phyloP scores from a whole-genome alignment of 1,140 invertebrate species.

The Monochamus saltuarius region DNA sequence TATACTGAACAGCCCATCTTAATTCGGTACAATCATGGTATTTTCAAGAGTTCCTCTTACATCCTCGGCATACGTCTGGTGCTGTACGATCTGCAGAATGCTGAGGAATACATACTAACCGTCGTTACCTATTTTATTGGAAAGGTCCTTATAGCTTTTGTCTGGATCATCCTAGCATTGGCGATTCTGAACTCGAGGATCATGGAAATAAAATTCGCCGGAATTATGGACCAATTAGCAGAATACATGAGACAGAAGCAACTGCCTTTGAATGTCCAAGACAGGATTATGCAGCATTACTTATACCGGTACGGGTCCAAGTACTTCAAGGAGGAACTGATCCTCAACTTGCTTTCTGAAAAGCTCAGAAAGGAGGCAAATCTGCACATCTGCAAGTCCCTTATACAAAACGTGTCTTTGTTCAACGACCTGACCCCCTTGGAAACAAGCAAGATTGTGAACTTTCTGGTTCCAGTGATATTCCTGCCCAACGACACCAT shows the following conservation, averaged over 20 bases:
- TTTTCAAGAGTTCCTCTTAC: not conserved
- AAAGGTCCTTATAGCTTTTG: slow-evolving; percentile 2
- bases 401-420: slow-evolving; percentile 28
- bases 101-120: not conserved
- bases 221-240: slow-evolving; percentile 33
- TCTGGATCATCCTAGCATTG: slow-evolving; percentile 6
- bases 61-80: not conserved
- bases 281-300: slow-evolving; percentile 34
- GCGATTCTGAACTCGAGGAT: slow-evolving; percentile 1
- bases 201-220: slow-evolving; percentile 32
- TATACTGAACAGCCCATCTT: not conserved
- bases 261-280: slow-evolving; percentile 27
- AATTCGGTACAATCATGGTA: not conserved
- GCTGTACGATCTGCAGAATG: not conserved
- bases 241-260: slow-evolving; percentile 36
- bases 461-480: slow-evolving; percentile 33
- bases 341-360: slow-evolving; percentile 30
- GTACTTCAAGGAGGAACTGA: slow-evolving; percentile 35
- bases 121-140: not conserved
- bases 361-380: slow-evolving; percentile 30
- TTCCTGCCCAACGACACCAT: slow-evolving; percentile 48
- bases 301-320: slow-evolving; percentile 33
- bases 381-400: slow-evolving; percentile 23
- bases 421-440: slow-evolving; percentile 28
- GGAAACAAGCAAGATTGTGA: slow-evolving; percentile 23